A percentile compares a stretch with the other conserved stretches of the same genome.
Evolutionary conservation across 2,888 invertebrate genomes (phyloP).

Genomic region (Lithophane socia): DNA sequence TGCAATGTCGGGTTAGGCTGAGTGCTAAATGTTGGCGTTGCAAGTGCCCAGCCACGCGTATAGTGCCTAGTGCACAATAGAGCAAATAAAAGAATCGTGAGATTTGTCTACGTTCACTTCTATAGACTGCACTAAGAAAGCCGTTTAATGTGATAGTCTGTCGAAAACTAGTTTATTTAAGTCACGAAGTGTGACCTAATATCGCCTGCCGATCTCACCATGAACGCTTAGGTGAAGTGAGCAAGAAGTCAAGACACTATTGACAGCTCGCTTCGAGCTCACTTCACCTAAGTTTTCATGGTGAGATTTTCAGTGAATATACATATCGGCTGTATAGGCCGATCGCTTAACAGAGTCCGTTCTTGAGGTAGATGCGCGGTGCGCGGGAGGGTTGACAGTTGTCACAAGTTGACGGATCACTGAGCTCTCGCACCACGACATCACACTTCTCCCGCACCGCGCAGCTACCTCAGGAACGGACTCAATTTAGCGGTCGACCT

Average conservation of each 20-base stretch:
- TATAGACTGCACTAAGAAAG: neutral
- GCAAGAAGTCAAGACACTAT: neutral
- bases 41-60: constrained; percentile 28
- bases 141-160: too few species aligned
- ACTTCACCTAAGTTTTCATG: neutral
- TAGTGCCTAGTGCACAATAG: constrained; percentile 1
- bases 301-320: neutral
- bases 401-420: too few species aligned
- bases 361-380: too few species aligned
- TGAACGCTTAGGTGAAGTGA: neutral
- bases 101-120: neutral
- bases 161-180: neutral
- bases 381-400: too few species aligned
- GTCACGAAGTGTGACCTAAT: neutral
- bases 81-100: constrained; percentile 13
- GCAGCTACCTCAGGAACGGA: too few species aligned
- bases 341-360: too few species aligned
- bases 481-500: too few species aligned
- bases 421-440: too few species aligned
- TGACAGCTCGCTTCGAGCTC: neutral
- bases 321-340: neutral
- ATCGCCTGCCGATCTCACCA: neutral
- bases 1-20: constrained; percentile 35
- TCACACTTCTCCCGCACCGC: too few species aligned
- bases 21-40: constrained; percentile 5